phyloP scores from a whole-genome alignment of 2,113 vertebrate genomes.

The Solenodon paradoxus region DNA sequence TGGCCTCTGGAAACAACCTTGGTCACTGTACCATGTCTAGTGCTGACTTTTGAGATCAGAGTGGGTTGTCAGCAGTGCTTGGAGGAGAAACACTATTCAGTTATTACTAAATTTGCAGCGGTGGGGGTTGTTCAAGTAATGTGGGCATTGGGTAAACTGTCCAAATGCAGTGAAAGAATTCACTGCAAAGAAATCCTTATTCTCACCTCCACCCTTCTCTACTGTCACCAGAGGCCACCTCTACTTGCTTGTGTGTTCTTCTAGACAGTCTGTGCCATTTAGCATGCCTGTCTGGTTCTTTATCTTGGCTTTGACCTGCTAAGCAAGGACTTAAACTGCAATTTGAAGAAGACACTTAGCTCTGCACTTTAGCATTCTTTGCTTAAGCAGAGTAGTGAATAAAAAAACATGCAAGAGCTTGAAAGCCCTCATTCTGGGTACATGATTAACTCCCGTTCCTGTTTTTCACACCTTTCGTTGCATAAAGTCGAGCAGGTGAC shows the following conservation, averaged over 20 bases:
- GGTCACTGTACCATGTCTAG: neutral
- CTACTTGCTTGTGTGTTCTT: neutral
- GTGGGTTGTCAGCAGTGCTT: neutral
- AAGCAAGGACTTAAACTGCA: slow-evolving; percentile 1
- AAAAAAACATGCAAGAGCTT: neutral
- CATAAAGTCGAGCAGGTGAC: slow-evolving; percentile 45
- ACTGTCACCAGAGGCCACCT: neutral
- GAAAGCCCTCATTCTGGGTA: slow-evolving; percentile 13
- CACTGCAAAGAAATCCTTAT: neutral
- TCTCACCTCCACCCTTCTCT: neutral
- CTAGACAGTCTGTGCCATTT: neutral
- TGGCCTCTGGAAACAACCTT: neutral
- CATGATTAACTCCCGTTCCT: slow-evolving; percentile 43
- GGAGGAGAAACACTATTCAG: neutral
- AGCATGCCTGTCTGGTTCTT: neutral
- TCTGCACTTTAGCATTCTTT: slow-evolving; percentile 11
- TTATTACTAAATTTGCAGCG: neutral
- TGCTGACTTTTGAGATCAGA: neutral
- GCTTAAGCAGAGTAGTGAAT: neutral
- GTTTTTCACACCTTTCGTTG: slow-evolving; percentile 51
- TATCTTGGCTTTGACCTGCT: slow-evolving; percentile 15
- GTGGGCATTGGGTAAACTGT: neutral
- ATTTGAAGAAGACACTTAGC: slow-evolving; percentile 4
- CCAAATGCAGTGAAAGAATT: neutral
- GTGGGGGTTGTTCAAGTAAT: neutral